These are phyloP conservation scores for Elgaria multicarinata DNA, from an alignment of 2,113 vertebrate genomes.

Conservation along the genomic window DNA sequence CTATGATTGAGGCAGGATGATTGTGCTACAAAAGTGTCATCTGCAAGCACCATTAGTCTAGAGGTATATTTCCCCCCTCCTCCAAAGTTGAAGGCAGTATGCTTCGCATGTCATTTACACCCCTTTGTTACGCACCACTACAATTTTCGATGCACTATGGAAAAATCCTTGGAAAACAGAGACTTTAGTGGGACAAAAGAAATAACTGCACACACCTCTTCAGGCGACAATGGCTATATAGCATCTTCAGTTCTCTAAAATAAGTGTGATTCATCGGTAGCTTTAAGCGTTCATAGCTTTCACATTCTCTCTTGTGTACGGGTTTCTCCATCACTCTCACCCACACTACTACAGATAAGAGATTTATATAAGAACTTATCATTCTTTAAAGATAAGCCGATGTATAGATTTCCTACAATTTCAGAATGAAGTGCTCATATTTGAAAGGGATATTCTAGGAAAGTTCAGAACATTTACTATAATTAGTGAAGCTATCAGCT, in stretches of 20 bases:
- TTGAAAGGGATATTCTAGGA: background rate
- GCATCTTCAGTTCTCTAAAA: background rate
- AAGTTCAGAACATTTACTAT: slow-evolving; percentile 35
- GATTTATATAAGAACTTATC: slow-evolving; percentile 19
- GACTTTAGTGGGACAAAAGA: background rate
- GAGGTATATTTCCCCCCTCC: background rate
- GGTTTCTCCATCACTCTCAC: background rate
- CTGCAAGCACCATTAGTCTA: too few relatives aligned
- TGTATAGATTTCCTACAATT: slow-evolving; percentile 30
- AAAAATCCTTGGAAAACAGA: background rate
- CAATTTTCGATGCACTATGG: background rate
- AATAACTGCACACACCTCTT: background rate
- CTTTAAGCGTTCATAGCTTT: background rate
- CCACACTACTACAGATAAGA: slow-evolving; percentile 18
- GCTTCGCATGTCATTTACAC: background rate
- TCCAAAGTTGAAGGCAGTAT: background rate
- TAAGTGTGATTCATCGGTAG: background rate
- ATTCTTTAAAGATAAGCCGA: slow-evolving; percentile 27
- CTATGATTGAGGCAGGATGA: background rate
- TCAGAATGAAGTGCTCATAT: background rate
- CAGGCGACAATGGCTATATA: background rate
- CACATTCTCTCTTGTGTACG: background rate
- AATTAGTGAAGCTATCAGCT: slow-evolving; percentile 35
- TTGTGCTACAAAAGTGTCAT: background rate
- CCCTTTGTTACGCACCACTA: background rate